Evolutionary conservation across 2,888 invertebrate genomes (phyloP), one percentile per base, ranked within the genome.

Genomic region (Oligia fasciuncula): DNA sequence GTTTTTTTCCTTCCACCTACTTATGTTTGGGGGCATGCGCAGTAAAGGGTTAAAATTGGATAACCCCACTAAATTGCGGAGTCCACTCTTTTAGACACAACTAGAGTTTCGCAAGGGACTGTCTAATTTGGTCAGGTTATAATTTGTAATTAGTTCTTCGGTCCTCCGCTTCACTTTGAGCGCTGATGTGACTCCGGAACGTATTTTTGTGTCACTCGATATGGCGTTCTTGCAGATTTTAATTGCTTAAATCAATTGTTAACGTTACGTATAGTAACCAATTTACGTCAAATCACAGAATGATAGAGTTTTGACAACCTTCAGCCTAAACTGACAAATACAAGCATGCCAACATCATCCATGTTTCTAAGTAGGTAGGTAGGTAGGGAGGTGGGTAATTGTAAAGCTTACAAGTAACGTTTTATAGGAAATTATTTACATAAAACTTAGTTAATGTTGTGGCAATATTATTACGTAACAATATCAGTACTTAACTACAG

Each of bases 21-120:
- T 96, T 96, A 95, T 95, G 96, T 96, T 96, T 95, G 95, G 92
- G 87, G 95, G 92, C 96, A 96, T 97, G 96, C 96, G 96, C 96
- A 96, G 95, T 95, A 96, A 96, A 96, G 96, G 96, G 96, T 96
- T 96, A 94, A 95, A 91, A 81, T 79, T 84, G 75, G 87, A 73
- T 78, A 84, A 92, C 19, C 77, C 92, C 86, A 67, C 88, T 60
- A 70, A 90, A 77, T 92, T 85, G 0, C 51, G 83, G 75, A 84
- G 43, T 8, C 13, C 6, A 4, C 29, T 76, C 29, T 13, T 23
- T 14, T 4, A 40, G 75, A 75, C 68, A 4, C 70, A 86, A 77
- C 82, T 85, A 4, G 76, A 75, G 17, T 29, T 2, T 6, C 9
- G n/a, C 13, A 2, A 8, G 49, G 13, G 57, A 40, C 79, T 85